phyloP scores from a whole-genome alignment of 2,797 vertebrate genomes.

The Sebastes kiyomatsui region DNA sequence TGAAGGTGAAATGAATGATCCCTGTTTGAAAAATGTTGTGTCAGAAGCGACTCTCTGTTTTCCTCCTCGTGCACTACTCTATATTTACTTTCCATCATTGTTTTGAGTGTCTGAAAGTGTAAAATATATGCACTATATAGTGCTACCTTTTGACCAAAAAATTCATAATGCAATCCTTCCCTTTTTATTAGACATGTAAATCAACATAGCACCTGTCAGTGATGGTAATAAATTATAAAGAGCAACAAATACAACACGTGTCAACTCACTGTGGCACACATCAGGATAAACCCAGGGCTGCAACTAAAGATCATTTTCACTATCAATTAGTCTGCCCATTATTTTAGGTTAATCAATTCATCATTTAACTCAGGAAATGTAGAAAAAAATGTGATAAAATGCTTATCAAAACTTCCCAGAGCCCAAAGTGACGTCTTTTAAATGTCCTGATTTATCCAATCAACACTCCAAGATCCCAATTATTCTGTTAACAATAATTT shows the following conservation, averaged over 20 bases:
- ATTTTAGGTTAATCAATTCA: not conserved
- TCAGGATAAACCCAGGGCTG: too few species aligned
- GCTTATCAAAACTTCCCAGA: not conserved
- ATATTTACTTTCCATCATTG: not conserved
- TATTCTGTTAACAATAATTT: not conserved
- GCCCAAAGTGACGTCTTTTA: not conserved
- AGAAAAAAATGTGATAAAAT: too few species aligned
- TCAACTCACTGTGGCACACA: too few species aligned
- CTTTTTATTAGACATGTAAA: too few species aligned
- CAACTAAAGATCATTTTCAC: not conserved
- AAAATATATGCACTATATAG: not conserved
- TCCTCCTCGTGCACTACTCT: too few species aligned
- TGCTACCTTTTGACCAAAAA: not conserved
- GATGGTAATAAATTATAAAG: too few species aligned
- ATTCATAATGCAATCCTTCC: not conserved
- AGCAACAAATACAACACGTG: too few species aligned
- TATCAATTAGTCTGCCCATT: not conserved
- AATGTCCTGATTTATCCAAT: not conserved
- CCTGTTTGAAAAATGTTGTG: too few species aligned
- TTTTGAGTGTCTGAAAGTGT: not conserved
- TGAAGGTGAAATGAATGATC: rapidly evolving
- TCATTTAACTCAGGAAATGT: not conserved
- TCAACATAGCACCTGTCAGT: too few species aligned
- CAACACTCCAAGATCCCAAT: not conserved
- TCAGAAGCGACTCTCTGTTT: not conserved